These are phyloP conservation scores for Ciconia stormi DNA, from an alignment of 2,113 vertebrate species.

Conservation along the genomic window DNA sequence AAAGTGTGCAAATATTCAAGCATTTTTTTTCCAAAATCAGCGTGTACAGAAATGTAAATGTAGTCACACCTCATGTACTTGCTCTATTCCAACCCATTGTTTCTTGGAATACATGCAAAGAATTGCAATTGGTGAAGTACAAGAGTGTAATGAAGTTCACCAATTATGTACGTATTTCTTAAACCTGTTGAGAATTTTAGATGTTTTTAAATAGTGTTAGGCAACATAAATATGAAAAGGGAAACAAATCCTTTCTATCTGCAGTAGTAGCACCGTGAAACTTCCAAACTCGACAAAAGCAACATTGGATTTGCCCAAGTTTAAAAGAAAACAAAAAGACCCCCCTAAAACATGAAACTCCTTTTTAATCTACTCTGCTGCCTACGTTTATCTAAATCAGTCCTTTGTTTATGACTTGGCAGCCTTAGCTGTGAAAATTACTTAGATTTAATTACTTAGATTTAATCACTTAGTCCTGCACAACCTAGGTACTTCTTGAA, in stretches of 20 bases:
- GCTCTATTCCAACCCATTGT: neutral
- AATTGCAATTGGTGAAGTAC: neutral
- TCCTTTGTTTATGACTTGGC: neutral
- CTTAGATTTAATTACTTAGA: neutral
- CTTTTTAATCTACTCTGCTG: neutral
- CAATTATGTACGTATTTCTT: neutral
- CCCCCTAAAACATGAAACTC: neutral
- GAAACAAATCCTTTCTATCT: neutral
- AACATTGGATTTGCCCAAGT: neutral
- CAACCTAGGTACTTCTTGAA: neutral
- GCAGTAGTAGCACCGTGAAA: neutral
- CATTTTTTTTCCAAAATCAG: neutral
- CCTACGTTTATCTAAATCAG: neutral
- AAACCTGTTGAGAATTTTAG: neutral
- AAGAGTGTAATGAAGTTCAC: neutral
- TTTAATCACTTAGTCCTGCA: neutral
- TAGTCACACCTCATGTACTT: neutral
- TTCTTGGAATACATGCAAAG: neutral
- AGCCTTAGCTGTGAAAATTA: neutral
- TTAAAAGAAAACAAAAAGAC: neutral
- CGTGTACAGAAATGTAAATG: neutral
- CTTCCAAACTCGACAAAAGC: neutral
- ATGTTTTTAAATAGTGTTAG: neutral
- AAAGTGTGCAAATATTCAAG: neutral
- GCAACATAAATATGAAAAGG: neutral